A percentile compares a stretch with the other conserved stretches of the same genome.
phyloP scores from a whole-genome alignment of 2,888 invertebrate genomes.

The Dryobota labecula region DNA sequence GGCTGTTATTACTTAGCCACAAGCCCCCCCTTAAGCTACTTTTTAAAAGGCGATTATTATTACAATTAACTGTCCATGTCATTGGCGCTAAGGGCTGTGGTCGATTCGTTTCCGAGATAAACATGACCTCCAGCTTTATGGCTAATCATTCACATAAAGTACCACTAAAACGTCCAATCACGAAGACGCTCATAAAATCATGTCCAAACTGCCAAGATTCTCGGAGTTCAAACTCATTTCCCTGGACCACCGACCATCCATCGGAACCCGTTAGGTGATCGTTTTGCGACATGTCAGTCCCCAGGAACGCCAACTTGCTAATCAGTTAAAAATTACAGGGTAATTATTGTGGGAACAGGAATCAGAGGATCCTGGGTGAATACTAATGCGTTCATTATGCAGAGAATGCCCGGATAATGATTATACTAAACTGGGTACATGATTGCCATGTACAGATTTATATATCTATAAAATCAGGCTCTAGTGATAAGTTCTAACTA shows the following conservation, averaged over 20 bases:
- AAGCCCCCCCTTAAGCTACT: no score
- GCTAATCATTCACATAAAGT: constrained; percentile 33
- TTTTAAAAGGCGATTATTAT: constrained; percentile 19
- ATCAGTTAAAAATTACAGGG: constrained; percentile 57
- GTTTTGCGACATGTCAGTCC: constrained; percentile 19
- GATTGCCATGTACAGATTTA: constrained; percentile 45
- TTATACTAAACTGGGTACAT: constrained; percentile 32
- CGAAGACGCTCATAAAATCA: constrained; percentile 36
- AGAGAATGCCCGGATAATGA: constrained; percentile 25
- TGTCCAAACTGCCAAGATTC: constrained; percentile 32
- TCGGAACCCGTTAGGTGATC: constrained; percentile 35
- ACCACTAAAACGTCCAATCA: constrained; percentile 38
- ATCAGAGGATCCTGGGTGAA: constrained; percentile 32
- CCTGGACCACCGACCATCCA: constrained; percentile 36
- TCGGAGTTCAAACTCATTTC: constrained; percentile 24
- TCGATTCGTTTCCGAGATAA: constrained; percentile 17
- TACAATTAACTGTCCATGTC: not conserved
- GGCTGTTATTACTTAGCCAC: no score
- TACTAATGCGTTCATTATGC: constrained; percentile 52
- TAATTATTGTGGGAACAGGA: constrained; percentile 53
- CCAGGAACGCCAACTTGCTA: constrained; percentile 26
- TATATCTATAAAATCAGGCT: constrained; percentile 30
- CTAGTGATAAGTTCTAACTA: constrained; percentile 25
- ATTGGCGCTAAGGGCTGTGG: not conserved
- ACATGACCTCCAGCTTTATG: constrained; percentile 28